These are phyloP conservation scores for Trachurus trachurus DNA, from an alignment of 2,797 vertebrate species.

Conservation along the genomic window DNA sequence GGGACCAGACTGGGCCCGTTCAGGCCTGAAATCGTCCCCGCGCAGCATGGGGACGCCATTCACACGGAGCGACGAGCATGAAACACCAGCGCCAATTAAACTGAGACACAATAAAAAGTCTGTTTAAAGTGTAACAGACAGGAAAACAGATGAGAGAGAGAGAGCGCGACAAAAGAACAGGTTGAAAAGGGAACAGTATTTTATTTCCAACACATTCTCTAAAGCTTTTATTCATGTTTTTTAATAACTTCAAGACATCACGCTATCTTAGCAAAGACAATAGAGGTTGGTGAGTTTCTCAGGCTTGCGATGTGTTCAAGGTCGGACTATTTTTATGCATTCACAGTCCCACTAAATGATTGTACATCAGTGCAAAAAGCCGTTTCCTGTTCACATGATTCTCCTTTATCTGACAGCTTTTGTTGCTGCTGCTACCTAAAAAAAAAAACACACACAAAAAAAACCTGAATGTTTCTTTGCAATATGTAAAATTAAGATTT, in stretches of 20 bases:
- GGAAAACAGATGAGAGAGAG: no score
- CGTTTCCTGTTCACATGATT: neutral
- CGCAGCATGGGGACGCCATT: constrained; percentile 28
- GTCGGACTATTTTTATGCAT: neutral
- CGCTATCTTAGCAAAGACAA: neutral
- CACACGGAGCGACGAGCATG: constrained; percentile 34
- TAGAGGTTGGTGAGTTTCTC: neutral
- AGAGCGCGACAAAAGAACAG: neutral
- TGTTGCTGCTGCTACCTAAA: neutral
- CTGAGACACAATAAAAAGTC: constrained; percentile 32
- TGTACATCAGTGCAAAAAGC: neutral
- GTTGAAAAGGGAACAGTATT: neutral
- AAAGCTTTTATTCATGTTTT: neutral
- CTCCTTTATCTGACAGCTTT: neutral
- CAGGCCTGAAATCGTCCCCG: constrained; percentile 17
- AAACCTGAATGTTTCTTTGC: neutral
- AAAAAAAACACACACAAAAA: no score
- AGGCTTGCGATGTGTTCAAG: neutral
- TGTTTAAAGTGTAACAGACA: constrained; percentile 21
- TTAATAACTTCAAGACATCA: neutral
- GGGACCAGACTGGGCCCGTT: neutral
- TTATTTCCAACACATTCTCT: neutral
- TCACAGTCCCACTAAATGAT: neutral
- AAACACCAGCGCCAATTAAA: constrained; percentile 47
- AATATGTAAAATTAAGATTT: neutral